A percentile compares a stretch with the other conserved stretches of the same genome.
Conservation (phyloP, 1,140 invertebrate species). For the Drosophila quadrilineata region DNA sequence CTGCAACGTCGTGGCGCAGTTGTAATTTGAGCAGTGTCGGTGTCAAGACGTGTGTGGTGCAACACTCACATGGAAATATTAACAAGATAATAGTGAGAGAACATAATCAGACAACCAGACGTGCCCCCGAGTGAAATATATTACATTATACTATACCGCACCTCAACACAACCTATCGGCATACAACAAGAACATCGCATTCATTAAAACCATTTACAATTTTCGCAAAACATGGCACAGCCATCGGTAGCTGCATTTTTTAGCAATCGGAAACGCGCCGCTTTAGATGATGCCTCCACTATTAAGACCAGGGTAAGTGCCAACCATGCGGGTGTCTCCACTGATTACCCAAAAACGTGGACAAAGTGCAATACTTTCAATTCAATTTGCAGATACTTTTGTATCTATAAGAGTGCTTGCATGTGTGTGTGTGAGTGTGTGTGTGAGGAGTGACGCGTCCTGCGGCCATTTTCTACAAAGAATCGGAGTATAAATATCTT, state of each 20-base stretch:
- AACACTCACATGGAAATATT: slow-evolving; percentile 18
- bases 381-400: slow-evolving; percentile 25
- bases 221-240: slow-evolving; percentile 85
- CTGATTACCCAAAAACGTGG: slow-evolving; percentile 9
- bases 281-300: slow-evolving; percentile 84
- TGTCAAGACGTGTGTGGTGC: slow-evolving; percentile 59
- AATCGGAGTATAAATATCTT: not conserved
- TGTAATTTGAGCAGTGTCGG: slow-evolving; percentile 64
- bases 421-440: slow-evolving; percentile 3
- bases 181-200: too few species aligned
- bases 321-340: slow-evolving; percentile 56
- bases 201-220: slow-evolving; percentile 31
- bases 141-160: too few species aligned
- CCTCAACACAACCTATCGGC: slow-evolving; percentile 29
- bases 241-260: slow-evolving; percentile 87
- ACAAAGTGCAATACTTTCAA: not conserved
- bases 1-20: slow-evolving; percentile 62
- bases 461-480: slow-evolving; percentile 42
- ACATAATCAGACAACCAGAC: slow-evolving; percentile 20
- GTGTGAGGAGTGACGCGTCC: slow-evolving; percentile 13
- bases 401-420: slow-evolving; percentile 14
- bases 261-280: slow-evolving; percentile 86
- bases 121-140: slow-evolving; percentile 53
- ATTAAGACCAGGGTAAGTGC: slow-evolving; percentile 84
- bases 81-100: slow-evolving; percentile 20